Percentiles rank a stretch among this genome's conserved stretches.
Conservation (phyloP, 2,888 invertebrate species). For the Protodeltote pygarga region DNA sequence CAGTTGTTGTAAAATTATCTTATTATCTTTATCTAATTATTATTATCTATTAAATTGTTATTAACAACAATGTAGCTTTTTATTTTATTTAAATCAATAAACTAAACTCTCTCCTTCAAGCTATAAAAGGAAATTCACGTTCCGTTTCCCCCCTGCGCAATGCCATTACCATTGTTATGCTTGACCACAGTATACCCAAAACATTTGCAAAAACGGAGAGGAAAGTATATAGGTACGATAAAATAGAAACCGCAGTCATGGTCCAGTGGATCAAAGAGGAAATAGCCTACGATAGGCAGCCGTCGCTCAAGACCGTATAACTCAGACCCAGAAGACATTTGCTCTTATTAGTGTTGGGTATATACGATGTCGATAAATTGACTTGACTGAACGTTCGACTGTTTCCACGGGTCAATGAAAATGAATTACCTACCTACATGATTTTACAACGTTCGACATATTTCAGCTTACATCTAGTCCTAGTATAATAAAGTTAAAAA, state of each 20-base stretch:
- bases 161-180: constrained; percentile 18
- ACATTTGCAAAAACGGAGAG: constrained; percentile 23
- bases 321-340: constrained; percentile 44
- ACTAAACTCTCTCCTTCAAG: neutral
- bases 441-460: constrained; percentile 4
- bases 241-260: constrained; percentile 32
- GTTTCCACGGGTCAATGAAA: constrained; percentile 2
- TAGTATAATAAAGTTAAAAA: constrained; percentile 18
- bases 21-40: too few species aligned
- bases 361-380: constrained; percentile 38
- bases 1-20: too few species aligned
- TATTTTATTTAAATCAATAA: too few species aligned
- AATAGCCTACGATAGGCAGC: constrained; percentile 48
- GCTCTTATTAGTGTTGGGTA: constrained; percentile 41
- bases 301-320: constrained; percentile 52
- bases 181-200: constrained; percentile 23
- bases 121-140: constrained; percentile 1
- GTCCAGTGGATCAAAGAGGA: constrained; percentile 42
- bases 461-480: constrained; percentile 2
- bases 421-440: neutral
- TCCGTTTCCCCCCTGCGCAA: constrained; percentile 9
- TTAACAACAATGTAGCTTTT: too few species aligned
- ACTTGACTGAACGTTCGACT: neutral
- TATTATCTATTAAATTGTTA: too few species aligned
- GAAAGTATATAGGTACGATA: constrained; percentile 34